These are phyloP conservation scores for Acanthopleura granulata DNA, from an alignment of 2,888 invertebrate species.

Conservation along the genomic window DNA sequence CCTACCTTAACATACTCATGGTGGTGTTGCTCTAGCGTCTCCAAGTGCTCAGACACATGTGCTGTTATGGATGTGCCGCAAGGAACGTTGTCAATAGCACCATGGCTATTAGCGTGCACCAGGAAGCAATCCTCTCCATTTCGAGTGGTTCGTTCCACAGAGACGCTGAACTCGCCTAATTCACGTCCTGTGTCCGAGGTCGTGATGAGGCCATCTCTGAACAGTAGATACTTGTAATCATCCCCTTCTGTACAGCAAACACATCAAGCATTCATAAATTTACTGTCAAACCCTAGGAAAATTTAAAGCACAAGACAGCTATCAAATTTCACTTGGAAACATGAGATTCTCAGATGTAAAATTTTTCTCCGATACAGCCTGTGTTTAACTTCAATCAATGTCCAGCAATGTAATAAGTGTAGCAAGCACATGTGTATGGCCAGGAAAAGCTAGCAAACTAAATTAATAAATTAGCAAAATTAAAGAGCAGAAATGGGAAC, in stretches of 20 bases:
- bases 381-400: no score
- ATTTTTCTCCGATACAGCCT: no score
- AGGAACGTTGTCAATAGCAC: slow-evolving; percentile 67
- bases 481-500: no score
- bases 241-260: slow-evolving; percentile 40
- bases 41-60: slow-evolving; percentile 61
- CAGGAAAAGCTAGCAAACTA: no score
- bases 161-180: slow-evolving; percentile 66
- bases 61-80: slow-evolving; percentile 69
- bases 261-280: not conserved
- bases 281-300: no score
- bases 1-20: slow-evolving; percentile 68
- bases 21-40: slow-evolving; percentile 69
- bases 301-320: no score
- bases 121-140: slow-evolving; percentile 63
- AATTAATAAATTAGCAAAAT: no score
- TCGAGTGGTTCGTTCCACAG: slow-evolving; percentile 55
- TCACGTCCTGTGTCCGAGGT: slow-evolving; percentile 67
- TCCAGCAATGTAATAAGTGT: no score
- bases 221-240: slow-evolving; percentile 64
- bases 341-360: no score
- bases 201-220: slow-evolving; percentile 65
- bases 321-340: no score
- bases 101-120: slow-evolving; percentile 69
- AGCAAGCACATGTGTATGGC: no score